These are phyloP conservation scores for Ophion costatus DNA, from an alignment of 2,888 invertebrate species.

Conservation along the genomic window DNA sequence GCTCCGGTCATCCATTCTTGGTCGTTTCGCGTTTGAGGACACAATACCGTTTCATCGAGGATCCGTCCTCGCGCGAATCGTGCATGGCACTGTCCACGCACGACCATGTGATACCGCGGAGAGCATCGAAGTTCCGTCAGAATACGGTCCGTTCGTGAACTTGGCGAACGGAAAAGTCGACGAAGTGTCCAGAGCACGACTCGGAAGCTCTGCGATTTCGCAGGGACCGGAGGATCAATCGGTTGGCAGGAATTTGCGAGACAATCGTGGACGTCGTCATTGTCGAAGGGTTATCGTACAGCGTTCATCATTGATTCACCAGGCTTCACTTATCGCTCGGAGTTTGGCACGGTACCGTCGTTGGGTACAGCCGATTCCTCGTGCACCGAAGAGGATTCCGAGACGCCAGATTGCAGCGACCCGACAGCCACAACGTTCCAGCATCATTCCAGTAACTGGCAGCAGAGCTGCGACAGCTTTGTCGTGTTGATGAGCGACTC, in stretches of 20 bases:
- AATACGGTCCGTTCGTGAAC: neutral
- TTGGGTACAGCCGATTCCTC: conserved; percentile 71
- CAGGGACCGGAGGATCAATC: neutral
- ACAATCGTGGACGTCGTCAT: conserved; percentile 13
- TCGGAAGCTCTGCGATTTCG: neutral
- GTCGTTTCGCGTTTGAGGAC: neutral
- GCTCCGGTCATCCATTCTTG: neutral
- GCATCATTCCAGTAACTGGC: conserved; percentile 66
- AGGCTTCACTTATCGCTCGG: conserved; percentile 81
- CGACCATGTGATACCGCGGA: conserved; percentile 34
- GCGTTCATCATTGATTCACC: conserved; percentile 82
- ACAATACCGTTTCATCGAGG: neutral
- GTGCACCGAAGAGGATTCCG: conserved; percentile 67
- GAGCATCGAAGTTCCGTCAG: neutral
- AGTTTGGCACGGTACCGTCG: conserved; percentile 76
- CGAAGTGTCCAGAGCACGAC: too few species aligned
- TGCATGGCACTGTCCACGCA: conserved; percentile 52
- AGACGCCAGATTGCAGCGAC: conserved; percentile 51
- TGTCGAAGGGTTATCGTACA: conserved; percentile 42
- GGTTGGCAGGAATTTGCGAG: neutral
- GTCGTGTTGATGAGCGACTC: conserved; percentile 83
- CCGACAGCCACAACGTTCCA: conserved; percentile 20
- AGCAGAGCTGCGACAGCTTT: conserved; percentile 77
- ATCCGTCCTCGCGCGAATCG: conserved; percentile 21
- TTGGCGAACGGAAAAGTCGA: neutral